A percentile compares a stretch with the other conserved stretches of the same genome.
These are phyloP conservation scores for Alethe castanea DNA, from an alignment of 2,113 vertebrate species.

Conservation along the genomic window DNA sequence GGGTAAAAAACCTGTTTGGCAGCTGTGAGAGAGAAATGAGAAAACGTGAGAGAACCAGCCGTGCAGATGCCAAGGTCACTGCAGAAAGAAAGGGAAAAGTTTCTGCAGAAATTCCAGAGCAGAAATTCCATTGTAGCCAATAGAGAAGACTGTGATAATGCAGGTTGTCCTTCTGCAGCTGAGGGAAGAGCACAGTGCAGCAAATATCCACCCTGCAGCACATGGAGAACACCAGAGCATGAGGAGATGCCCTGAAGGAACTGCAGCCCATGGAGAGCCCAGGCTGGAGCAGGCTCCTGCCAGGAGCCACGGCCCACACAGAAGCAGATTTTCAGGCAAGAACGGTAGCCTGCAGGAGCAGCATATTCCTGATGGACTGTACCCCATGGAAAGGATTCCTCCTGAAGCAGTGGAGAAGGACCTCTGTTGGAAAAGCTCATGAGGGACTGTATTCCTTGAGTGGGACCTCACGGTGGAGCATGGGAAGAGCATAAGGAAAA, in stretches of 20 bases:
- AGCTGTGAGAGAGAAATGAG: neutral
- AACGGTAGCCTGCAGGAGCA: neutral
- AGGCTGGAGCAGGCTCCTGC: neutral
- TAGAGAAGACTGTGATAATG: neutral
- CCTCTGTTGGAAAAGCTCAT: rapidly evolving
- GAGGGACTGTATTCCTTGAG: neutral
- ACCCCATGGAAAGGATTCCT: neutral
- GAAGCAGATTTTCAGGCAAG: neutral
- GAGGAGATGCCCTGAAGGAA: neutral
- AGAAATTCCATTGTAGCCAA: neutral
- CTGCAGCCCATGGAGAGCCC: neutral
- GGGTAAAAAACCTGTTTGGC: neutral
- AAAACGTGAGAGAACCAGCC: neutral
- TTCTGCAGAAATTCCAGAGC: neutral
- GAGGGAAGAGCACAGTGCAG: neutral
- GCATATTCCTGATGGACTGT: neutral
- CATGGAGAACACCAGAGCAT: neutral
- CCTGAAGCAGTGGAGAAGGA: neutral
- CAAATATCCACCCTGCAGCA: neutral
- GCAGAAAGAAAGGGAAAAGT: neutral
- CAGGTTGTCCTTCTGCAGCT: neutral
- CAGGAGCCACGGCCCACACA: neutral
- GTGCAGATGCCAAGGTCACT: neutral
- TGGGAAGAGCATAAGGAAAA: neutral
- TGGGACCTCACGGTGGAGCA: neutral